Evolutionary conservation across 1,140 invertebrate genomes (phyloP), one percentile per base, ranked within the genome.

Genomic region (Sminthurides bifidus): DNA sequence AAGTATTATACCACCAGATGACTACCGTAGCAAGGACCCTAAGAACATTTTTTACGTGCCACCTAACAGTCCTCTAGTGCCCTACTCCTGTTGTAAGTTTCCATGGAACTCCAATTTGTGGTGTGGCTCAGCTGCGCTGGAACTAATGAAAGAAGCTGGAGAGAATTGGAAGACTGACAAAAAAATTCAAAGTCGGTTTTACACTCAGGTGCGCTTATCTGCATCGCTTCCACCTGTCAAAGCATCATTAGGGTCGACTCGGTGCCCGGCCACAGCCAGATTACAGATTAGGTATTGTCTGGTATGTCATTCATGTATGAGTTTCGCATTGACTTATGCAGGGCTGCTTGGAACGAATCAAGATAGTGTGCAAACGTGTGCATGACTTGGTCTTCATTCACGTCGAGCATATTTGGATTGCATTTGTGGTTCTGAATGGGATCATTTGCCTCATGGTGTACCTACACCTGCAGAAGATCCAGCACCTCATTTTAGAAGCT

Each of bases 51-150:
- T 19, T 10, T 15, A 43, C 6, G 8, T 10, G 10, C 10, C 41
- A 6, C 10, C 10, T 14, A 14, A 14, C 6, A 43, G 24, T 43
- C 21, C 46, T 33, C 4, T 30, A 5, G 29, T 49, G 3, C 46
- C 46, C 46, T 49, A n/a, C 29, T n/a, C 46, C 14, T 49, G 46
- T 35, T 49, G 46, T 21, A 29, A 49, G 23, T 49, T 8, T 5
- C 46, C 46, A n/a, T 49, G 46, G 46, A 33, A 31, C 35, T 10
- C 27, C 4, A 49, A 49, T 35, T 19, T 49, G 3, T 49, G 19
- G 15, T 49, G 46, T 35, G 46, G 10, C 3, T 5, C 12, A 17
- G 29, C 31, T 3, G 26, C 27, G 15, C n/a, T n/a, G n/a, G n/a
- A 19, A 8, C 3, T n/a, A 49, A 21, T 49, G 46, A 31, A 4